phyloP scores from a whole-genome alignment of 1,140 invertebrate genomes.

The Drosophila ohnishii region DNA sequence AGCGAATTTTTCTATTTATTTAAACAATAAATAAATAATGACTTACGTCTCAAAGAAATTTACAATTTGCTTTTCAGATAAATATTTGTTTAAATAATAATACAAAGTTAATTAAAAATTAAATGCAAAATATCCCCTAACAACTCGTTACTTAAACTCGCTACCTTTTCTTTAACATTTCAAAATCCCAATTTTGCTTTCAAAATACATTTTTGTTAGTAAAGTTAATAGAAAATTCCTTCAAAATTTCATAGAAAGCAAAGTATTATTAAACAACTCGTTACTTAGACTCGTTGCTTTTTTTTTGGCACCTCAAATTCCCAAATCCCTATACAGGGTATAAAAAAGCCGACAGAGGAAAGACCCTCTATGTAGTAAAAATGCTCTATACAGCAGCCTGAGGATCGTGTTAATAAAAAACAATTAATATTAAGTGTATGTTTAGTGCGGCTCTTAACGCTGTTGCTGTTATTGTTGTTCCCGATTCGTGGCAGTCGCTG shows the following conservation, averaged over 20 bases:
- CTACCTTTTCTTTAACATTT: not conserved
- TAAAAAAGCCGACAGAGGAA: constrained; percentile 1
- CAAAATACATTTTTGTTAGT: no score
- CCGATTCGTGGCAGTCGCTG: constrained; percentile 13
- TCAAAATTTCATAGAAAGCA: not conserved
- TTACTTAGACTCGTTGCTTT: not conserved
- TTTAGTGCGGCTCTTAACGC: constrained; percentile 73
- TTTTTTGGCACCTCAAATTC: not conserved
- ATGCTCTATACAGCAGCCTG: constrained; percentile 31
- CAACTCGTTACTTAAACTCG: not conserved
- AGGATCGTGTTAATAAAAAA: constrained; percentile 77
- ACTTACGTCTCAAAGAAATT: not conserved
- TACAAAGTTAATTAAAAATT: not conserved
- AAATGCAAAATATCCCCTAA: not conserved
- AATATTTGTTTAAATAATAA: not conserved
- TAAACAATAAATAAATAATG: not conserved
- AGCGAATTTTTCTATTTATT: not conserved
- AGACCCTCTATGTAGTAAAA: constrained; percentile 16
- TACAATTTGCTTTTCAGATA: not conserved
- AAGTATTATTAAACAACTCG: not conserved
- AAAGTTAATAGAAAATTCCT: not conserved
- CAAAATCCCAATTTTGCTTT: not conserved
- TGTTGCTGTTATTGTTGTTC: constrained; percentile 50
- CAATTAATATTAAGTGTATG: constrained; percentile 81
- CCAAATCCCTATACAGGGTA: constrained; percentile 15